phyloP scores from a whole-genome alignment of 2,797 vertebrate genomes.

The Sitta carolinensis region DNA sequence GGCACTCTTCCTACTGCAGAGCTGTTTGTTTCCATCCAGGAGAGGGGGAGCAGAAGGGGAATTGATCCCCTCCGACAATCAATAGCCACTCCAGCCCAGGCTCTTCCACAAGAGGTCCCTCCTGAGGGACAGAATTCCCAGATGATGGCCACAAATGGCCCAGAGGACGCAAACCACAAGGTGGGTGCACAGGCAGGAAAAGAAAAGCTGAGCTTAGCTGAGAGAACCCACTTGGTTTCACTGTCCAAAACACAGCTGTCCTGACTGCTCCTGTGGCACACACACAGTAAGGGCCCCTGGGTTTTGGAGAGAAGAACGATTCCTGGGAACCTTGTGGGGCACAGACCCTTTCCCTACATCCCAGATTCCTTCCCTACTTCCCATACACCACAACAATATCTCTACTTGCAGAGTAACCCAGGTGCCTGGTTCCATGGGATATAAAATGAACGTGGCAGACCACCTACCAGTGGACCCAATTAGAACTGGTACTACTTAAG shows the following conservation, averaged over 20 bases:
- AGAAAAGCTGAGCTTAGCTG: fast-evolving
- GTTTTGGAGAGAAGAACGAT: fast-evolving
- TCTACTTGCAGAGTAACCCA: not conserved
- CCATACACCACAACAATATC: not conserved
- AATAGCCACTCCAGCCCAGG: not conserved
- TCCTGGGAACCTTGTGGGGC: not conserved
- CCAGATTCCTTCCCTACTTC: not conserved
- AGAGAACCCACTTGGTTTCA: not conserved
- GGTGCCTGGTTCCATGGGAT: not conserved
- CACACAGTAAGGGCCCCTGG: not conserved
- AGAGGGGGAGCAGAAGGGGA: slow-evolving; percentile 35
- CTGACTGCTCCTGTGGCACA: not conserved
- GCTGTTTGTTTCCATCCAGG: slow-evolving; percentile 49
- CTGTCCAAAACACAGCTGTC: not conserved
- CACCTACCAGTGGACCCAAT: not conserved
- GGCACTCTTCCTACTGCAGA: slow-evolving; percentile 57
- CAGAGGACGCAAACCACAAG: fast-evolving
- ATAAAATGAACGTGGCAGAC: not conserved
- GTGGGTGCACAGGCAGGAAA: fast-evolving
- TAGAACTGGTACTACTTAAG: not conserved
- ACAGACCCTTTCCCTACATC: not conserved
- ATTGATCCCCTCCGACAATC: slow-evolving; percentile 34
- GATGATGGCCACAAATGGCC: not conserved
- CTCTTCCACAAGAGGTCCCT: slow-evolving; percentile 45
- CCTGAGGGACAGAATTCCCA: not conserved